Evolutionary conservation across 2,113 vertebrate species (phyloP).

Genomic region (Lucifuga dentata): DNA sequence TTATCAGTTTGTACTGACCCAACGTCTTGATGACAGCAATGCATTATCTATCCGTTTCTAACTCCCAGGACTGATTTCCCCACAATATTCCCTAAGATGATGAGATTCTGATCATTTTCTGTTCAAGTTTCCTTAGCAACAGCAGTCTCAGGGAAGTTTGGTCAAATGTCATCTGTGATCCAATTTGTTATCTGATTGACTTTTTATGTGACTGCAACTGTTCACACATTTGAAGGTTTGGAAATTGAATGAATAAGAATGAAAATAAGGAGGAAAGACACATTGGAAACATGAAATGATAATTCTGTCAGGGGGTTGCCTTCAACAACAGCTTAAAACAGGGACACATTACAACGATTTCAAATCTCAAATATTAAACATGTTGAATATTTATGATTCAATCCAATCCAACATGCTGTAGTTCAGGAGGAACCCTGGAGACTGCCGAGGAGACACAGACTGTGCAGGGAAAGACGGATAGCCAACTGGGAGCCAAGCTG

Average conservation of each 20-base stretch:
- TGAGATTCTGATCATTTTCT: slow-evolving; percentile 6
- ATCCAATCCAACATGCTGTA: too few relatives aligned
- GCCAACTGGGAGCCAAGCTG: too few relatives aligned
- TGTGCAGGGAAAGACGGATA: too few relatives aligned
- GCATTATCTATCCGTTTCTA: not conserved
- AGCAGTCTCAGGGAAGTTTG: not conserved
- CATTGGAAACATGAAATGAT: slow-evolving; percentile 49
- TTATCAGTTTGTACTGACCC: slow-evolving; percentile 15
- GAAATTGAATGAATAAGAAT: slow-evolving; percentile 27
- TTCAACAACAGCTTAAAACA: too few relatives aligned
- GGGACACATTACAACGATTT: too few relatives aligned
- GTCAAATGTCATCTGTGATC: slow-evolving; percentile 39
- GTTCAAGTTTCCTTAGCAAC: slow-evolving; percentile 8
- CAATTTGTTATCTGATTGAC: slow-evolving; percentile 49
- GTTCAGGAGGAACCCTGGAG: too few relatives aligned
- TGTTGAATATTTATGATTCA: too few relatives aligned
- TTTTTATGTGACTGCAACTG: slow-evolving; percentile 21
- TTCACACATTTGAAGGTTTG: slow-evolving; percentile 15
- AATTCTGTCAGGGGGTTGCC: slow-evolving; percentile 29
- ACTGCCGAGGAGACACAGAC: too few relatives aligned
- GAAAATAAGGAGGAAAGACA: slow-evolving; percentile 42
- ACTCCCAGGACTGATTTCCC: not conserved
- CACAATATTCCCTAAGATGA: slow-evolving; percentile 8
- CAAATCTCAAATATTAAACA: too few relatives aligned
- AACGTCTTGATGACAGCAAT: slow-evolving; percentile 19